Conservation (phyloP, 1,140 invertebrate genomes). For the Agrypnia vestita region DNA sequence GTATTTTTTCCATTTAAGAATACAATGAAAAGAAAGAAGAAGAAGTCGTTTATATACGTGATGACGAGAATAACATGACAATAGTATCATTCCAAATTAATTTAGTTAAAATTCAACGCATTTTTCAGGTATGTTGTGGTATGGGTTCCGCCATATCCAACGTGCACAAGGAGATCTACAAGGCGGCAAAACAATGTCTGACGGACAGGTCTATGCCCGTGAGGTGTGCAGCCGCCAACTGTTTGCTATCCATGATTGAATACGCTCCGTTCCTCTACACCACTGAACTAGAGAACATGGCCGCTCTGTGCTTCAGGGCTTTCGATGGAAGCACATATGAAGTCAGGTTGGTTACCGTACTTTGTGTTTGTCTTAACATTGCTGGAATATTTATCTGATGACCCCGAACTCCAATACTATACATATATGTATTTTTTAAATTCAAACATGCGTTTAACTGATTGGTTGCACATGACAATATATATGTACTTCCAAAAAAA, state of each 20-base stretch:
- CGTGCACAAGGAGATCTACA: slow-evolving; percentile 94
- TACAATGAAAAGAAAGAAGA: too few relatives aligned
- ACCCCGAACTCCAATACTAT: too few relatives aligned
- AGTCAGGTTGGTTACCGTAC: slow-evolving; percentile 77
- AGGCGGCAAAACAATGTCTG: slow-evolving; percentile 87
- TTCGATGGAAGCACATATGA: slow-evolving; percentile 97
- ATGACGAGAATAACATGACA: too few relatives aligned
- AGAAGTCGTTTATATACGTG: too few relatives aligned
- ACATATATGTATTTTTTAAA: too few relatives aligned
- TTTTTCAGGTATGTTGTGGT: slow-evolving; percentile 79
- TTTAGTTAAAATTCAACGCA: too few relatives aligned
- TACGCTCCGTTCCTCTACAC: slow-evolving; percentile 92
- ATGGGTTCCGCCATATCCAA: slow-evolving; percentile 91
- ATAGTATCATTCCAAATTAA: too few relatives aligned
- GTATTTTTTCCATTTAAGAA: too few relatives aligned
- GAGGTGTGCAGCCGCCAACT: slow-evolving; percentile 90
- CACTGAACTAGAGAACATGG: slow-evolving; percentile 90
- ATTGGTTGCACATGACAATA: too few relatives aligned
- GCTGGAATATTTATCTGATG: too few relatives aligned
- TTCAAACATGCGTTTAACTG: too few relatives aligned
- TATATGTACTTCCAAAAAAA: too few relatives aligned
- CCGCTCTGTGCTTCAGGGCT: slow-evolving; percentile 91
- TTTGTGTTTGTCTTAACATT: background rate
- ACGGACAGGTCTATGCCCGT: slow-evolving; percentile 94
- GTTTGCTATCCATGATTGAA: slow-evolving; percentile 91